Conservation (phyloP, 2,797 vertebrate species). For the Orientallactaga sibirica region DNA sequence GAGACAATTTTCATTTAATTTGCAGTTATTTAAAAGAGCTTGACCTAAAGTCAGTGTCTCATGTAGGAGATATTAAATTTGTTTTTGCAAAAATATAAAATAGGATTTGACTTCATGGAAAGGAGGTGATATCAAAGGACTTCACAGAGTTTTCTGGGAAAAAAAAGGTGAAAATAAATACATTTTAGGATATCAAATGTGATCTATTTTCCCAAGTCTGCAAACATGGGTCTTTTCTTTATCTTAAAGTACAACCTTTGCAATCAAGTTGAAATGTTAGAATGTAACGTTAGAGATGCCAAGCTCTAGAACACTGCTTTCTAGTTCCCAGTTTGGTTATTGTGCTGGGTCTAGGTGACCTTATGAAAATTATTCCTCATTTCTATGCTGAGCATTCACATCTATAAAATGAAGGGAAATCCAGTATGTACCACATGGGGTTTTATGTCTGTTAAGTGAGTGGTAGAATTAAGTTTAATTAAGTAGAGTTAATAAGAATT, state of each 20-base stretch:
- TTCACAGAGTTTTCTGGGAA: not conserved
- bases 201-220: conserved; percentile 16
- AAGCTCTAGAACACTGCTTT: not conserved
- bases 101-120: not conserved
- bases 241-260: not conserved
- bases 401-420: not conserved
- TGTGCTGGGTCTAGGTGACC: not conserved
- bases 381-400: not conserved
- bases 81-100: conserved; percentile 39
- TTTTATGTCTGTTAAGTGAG: not conserved
- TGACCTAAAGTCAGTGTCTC: conserved; percentile 47
- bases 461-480: not conserved
- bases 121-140: not conserved
- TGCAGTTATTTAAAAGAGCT: conserved; percentile 19
- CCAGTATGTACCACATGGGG: not conserved
- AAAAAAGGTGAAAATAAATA: not conserved
- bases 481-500: not conserved
- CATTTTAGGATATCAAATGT: not conserved
- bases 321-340: not conserved
- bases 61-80: conserved; percentile 58
- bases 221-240: conserved; percentile 34
- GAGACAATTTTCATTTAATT: conserved; percentile 67
- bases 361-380: not conserved
- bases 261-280: not conserved
- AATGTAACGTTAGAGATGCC: not conserved